Conservation (phyloP, 2,797 vertebrate species). For the Acanthornis magna region DNA sequence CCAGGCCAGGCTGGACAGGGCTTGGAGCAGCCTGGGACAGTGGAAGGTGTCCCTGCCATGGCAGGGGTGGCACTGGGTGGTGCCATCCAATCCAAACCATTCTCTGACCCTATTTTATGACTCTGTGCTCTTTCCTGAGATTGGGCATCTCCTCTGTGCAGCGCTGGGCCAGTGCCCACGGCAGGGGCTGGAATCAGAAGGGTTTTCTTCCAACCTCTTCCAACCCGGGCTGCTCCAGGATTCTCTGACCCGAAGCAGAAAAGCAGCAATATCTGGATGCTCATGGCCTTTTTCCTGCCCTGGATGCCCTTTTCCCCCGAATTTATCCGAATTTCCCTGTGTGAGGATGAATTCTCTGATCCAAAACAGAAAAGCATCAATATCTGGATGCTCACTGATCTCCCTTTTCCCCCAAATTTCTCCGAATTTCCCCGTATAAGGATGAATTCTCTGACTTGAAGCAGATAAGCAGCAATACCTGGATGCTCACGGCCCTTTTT, state of each 20-base stretch:
- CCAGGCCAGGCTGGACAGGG: rapidly evolving
- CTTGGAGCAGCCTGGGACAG: background rate
- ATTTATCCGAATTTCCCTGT: background rate
- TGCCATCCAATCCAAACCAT: background rate
- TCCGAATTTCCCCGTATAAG: background rate
- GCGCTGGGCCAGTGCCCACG: background rate
- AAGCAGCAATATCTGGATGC: too few species aligned
- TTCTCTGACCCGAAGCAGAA: too few species aligned
- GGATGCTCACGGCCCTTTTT: rapidly evolving
- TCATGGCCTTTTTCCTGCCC: too few species aligned
- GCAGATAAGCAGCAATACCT: background rate
- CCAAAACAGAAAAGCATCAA: background rate
- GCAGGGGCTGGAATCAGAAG: background rate
- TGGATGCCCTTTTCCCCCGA: rapidly evolving
- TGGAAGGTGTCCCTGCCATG: background rate
- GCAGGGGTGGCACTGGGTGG: background rate
- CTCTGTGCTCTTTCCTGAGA: background rate
- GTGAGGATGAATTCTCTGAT: too few species aligned
- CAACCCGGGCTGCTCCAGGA: background rate
- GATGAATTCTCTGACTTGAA: too few species aligned
- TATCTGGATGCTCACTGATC: rapidly evolving
- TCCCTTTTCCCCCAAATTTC: rapidly evolving
- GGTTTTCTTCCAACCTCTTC: background rate
- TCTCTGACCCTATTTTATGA: rapidly evolving
- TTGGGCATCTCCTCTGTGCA: background rate